Base-by-base conservation (phyloP, 2,797 vertebrate species). In the Callimico goeldii region DNA sequence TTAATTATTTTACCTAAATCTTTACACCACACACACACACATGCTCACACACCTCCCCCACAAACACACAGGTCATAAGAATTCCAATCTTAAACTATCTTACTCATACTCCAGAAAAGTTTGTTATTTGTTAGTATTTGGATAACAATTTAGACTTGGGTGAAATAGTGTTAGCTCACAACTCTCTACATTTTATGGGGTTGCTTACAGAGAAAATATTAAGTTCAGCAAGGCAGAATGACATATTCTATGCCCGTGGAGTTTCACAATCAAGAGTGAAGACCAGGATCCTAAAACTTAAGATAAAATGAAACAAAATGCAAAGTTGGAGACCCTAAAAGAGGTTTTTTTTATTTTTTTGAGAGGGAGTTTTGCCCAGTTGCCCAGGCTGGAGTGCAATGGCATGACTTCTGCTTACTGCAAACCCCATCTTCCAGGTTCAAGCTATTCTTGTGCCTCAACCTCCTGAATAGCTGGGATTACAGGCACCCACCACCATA, bases 1-100 rank as follows among this genome's bases (percentile, higher is more conserved):
- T 83, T 93, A 64, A 82, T 76, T 89, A n/a, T 13, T 76, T 96
- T 75, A 76, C 77, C 20, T 88, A 92, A 92, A 28, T 75, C 33
- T 72, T 90, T 39, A 57, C 5, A 28, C 36, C 2, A 55, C 20
- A 58, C 19, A 57, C 17, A 36, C 17, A 36, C 26, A 28, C 43
- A 43, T 10, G 55, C 20, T 48, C 33, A 82, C 9, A 76, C 33
- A 22, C 19, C 14, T 55, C 7, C 52, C 52, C 20, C 20, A 22
- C 52, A 20, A 55, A 61, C 43, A 50, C 24, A 83, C 10, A 22
- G 10, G 8, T 39, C 52, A 97, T 39, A 4, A 48, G 20, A 88
- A 92, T 57, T 88, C 7, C 12, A 87, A 17, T 61, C 20, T 72
- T 77, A 14, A 76, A 26, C 12, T 67, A 7, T 2, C 46, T 17